Percentiles rank a stretch among this genome's conserved stretches.
Evolutionary conservation across 35 echinoderm and acorn worm genomes (phyloP).

Genomic region (Nesometra sesokonis): DNA sequence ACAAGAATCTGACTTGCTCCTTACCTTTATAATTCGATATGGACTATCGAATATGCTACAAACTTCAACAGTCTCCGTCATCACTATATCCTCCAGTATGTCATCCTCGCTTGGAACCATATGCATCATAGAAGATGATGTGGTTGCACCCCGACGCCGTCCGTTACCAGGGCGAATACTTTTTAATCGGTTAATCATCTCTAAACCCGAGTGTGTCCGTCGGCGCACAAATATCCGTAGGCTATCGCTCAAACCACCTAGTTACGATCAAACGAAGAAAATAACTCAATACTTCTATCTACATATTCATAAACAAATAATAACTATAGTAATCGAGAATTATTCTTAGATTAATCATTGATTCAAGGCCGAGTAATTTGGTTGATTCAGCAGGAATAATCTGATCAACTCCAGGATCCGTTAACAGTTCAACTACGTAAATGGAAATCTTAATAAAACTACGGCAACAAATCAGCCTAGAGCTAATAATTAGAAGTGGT

Average conservation of each 20-base stretch:
- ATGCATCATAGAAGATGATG: background rate
- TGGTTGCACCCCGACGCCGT: background rate
- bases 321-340: too few relatives aligned
- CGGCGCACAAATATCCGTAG: background rate
- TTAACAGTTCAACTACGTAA: too few relatives aligned
- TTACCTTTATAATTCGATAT: constrained; percentile 29
- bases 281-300: too few relatives aligned
- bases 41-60: constrained; percentile 34
- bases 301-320: too few relatives aligned
- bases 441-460: too few relatives aligned
- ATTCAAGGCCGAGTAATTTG: too few relatives aligned
- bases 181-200: background rate
- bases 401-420: too few relatives aligned
- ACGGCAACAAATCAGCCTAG: too few relatives aligned
- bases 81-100: background rate
- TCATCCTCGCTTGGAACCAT: background rate
- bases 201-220: background rate
- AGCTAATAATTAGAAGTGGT: too few relatives aligned
- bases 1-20: too few relatives aligned
- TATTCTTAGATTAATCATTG: too few relatives aligned
- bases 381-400: too few relatives aligned
- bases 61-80: background rate
- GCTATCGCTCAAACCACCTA: background rate
- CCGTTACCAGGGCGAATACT: background rate
- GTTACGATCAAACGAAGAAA: background rate